These are phyloP conservation scores for Pardosa pseudoannulata DNA, from an alignment of 2,888 invertebrate genomes.

Conservation along the genomic window DNA sequence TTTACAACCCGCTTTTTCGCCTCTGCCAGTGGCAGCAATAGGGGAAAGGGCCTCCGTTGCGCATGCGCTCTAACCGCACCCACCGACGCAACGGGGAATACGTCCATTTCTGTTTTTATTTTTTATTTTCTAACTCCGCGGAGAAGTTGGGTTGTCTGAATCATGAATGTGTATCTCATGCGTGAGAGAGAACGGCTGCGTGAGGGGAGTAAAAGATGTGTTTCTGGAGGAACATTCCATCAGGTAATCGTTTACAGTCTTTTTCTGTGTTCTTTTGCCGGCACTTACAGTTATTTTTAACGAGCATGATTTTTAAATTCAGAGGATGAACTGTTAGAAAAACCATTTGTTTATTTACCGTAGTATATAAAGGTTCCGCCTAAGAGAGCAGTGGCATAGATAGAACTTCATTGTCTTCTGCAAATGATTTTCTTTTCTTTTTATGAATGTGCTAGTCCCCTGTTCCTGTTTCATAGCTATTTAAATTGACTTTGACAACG, in stretches of 20 bases:
- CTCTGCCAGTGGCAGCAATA: conserved; percentile 45
- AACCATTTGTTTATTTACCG: too few species aligned
- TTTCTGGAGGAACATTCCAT: neutral
- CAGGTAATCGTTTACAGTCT: neutral
- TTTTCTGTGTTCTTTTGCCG: too few species aligned
- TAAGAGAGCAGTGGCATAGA: too few species aligned
- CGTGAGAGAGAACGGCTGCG: neutral
- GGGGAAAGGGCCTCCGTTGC: conserved; percentile 63
- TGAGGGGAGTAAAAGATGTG: neutral
- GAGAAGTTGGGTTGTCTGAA: neutral
- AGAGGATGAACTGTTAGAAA: too few species aligned
- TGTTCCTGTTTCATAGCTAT: too few species aligned
- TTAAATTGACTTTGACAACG: too few species aligned
- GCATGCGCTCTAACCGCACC: conserved; percentile 67
- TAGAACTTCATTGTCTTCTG: too few species aligned
- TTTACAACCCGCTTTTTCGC: conserved; percentile 65
- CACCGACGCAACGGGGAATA: conserved; percentile 45
- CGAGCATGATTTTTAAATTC: too few species aligned
- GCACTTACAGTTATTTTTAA: too few species aligned
- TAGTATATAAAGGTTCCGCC: too few species aligned
- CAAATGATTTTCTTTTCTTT: too few species aligned
- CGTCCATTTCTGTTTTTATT: neutral
- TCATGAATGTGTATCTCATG: neutral
- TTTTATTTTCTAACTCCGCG: neutral
- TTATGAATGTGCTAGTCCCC: too few species aligned